phyloP scores from a whole-genome alignment of 2,888 invertebrate genomes.

The Drosophila greeni region DNA sequence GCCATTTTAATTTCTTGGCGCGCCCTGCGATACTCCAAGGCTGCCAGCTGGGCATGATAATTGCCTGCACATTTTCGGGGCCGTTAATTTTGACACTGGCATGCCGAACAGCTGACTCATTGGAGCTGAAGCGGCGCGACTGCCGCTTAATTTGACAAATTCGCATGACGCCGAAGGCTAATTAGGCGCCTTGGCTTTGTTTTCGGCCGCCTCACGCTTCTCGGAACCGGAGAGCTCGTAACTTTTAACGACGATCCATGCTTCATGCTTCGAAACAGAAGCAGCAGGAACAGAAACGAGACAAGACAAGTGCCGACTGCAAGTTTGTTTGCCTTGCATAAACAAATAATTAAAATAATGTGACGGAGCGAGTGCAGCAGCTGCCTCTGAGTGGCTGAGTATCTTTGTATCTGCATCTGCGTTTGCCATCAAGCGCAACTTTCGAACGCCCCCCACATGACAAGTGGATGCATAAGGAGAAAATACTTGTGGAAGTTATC shows the following conservation, averaged over 20 bases:
- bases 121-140: conserved; percentile 28
- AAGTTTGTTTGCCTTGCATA: conserved; percentile 68
- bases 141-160: conserved; percentile 70
- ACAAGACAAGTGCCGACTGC: conserved; percentile 61
- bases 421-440: conserved; percentile 61
- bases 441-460: conserved; percentile 28
- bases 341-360: conserved; percentile 74
- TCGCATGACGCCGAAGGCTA: conserved; percentile 66
- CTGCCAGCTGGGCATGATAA: conserved; percentile 50
- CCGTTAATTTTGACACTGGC: conserved; percentile 54
- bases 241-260: conserved; percentile 58
- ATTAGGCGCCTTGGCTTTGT: conserved; percentile 60
- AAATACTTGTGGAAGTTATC: conserved; percentile 16
- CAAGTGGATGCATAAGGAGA: conserved; percentile 5
- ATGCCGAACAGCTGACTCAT: conserved; percentile 45
- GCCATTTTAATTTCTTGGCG: conserved; percentile 40
- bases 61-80: conserved; percentile 64
- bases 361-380: conserved; percentile 49
- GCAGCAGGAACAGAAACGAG: conserved; percentile 18
- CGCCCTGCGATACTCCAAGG: conserved; percentile 8
- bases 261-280: conserved; percentile 4
- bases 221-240: conserved; percentile 52
- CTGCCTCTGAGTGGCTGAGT: conserved; percentile 33
- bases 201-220: conserved; percentile 36
- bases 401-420: conserved; percentile 54